Base-by-base conservation (phyloP, 2,113 vertebrate genomes). In the Melanocharis versteri region DNA sequence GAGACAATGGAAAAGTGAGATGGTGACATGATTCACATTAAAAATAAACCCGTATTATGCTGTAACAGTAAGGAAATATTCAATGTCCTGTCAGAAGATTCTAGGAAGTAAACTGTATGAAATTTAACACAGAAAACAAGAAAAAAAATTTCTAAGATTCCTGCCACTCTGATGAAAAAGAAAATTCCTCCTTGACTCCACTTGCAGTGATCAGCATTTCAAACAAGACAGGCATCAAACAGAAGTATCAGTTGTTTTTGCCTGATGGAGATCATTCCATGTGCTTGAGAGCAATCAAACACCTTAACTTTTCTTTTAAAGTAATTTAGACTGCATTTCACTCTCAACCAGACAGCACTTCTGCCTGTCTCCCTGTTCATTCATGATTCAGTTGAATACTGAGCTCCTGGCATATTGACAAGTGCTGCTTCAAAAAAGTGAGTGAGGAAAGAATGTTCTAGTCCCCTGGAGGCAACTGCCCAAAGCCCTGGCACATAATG, bases 321-420 rank as follows among this genome's bases (percentile, higher is more conserved):
- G 44, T 47, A 89, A 87, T 95, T 95, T 62, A 93, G 51, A 78
- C 21, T 70, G 77, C 54, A 87, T 94, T 95, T 96, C 42, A 92
- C 42, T 73, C 10, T 0, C 80, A 87, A 61, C 13, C n/a, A 66
- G 64, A 48, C 19, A 81, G 45, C 72, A 84, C 24, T 92, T 87
- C 69, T 78, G 47, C 47, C 80, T 50, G 9, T 66, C 69, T 89
- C 17, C 39, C 13, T 27, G 44, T 35, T 88, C 62, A 77, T 82
- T 90, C 3, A 5, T 20, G 12, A 48, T 69, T 86, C 65, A 75
- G 10, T 21, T 58, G 44, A 96, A 83, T 76, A 62, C 50, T 53
- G 28, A 70, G 20, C n/a, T 86, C 35, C 56, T 45, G 33, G 7
- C 20, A 65, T 1, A 5, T 9, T 69, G 44, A 71, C 26, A 69